A percentile compares a stretch with the other conserved stretches of the same genome.
phyloP scores from a whole-genome alignment of 2,888 invertebrate species.

The Polydrusus cervinus region DNA sequence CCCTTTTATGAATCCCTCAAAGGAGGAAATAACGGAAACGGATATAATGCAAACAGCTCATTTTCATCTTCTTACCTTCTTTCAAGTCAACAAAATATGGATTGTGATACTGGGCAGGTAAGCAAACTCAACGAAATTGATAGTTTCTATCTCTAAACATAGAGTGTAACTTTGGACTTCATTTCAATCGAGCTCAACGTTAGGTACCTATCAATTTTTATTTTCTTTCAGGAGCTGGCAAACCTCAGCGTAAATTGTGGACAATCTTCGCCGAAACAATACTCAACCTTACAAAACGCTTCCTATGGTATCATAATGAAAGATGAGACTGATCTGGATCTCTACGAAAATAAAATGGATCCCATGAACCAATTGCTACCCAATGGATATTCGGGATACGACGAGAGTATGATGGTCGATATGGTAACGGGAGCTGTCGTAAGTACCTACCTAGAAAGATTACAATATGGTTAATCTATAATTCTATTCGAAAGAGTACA shows the following conservation, averaged over 20 bases:
- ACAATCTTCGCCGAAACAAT: constrained; percentile 74
- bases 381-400: constrained; percentile 76
- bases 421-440: constrained; percentile 66
- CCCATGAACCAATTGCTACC: constrained; percentile 77
- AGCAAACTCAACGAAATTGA: not conserved
- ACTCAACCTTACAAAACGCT: constrained; percentile 86
- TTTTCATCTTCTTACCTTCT: constrained; percentile 80
- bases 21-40: constrained; percentile 79
- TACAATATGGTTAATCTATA: too few relatives aligned
- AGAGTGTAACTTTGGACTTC: too few relatives aligned
- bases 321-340: constrained; percentile 86
- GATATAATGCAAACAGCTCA: constrained; percentile 80
- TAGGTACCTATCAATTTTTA: too few relatives aligned
- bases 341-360: constrained; percentile 84
- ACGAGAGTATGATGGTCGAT: constrained; percentile 82
- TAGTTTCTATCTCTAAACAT: not conserved
- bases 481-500: too few relatives aligned
- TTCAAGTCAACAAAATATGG: constrained; percentile 82
- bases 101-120: constrained; percentile 82
- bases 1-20: constrained; percentile 92
- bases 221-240: constrained; percentile 70
- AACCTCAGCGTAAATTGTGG: constrained; percentile 71
- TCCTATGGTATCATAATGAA: constrained; percentile 82
- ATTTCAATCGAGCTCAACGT: too few relatives aligned
- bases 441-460: constrained; percentile 21